Base-by-base conservation (phyloP, 2,113 vertebrate species). In the Microtus richardsoni region DNA sequence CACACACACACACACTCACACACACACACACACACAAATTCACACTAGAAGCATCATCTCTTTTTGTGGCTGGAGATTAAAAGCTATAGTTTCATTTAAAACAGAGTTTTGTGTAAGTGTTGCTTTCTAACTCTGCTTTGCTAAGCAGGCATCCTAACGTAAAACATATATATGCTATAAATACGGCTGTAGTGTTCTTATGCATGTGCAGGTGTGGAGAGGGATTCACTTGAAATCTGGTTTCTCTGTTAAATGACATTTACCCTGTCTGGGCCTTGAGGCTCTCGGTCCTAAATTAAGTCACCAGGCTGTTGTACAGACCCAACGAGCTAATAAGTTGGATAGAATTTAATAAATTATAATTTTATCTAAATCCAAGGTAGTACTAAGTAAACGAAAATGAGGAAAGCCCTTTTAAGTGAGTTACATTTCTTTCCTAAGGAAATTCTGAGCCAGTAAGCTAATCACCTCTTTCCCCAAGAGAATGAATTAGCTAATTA, bases 361-460 rank as follows among this genome's bases (percentile, higher is more conserved):
- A 28, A 77, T 94, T 91, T 93, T 86, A 21, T 86, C 70, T 96
- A 75, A 80, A 60, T 79, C 39, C 79, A 49, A 91, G 96, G 54
- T 94, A 74, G 68, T 79, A 36, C 94, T 91, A 74, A 84, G 82
- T 92, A 9, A 54, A 52, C 16, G 84, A 88, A 66, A 82, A 88
- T 68, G 86, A 95, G 79, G 91, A 97, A 95, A 95, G 71, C 68
- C 91, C 89, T 94, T 95, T 68, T 93, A 92, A 92, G 80, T 91
- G 77, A 97, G 58, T 88, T 70, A 75, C 39, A 74, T 96, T 96
- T 94, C 93, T 97, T 95, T 95, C 77, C 86, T 78, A 87, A 95
- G 95, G 95, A 97, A 97, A 83, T 92, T 97, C 93, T 95, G 85
- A 93, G 93, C 91, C 91, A 96, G 82, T 95, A 96, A 97, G 77